Conservation (phyloP, 2,888 invertebrate species). For the Aleiodes alternator region DNA sequence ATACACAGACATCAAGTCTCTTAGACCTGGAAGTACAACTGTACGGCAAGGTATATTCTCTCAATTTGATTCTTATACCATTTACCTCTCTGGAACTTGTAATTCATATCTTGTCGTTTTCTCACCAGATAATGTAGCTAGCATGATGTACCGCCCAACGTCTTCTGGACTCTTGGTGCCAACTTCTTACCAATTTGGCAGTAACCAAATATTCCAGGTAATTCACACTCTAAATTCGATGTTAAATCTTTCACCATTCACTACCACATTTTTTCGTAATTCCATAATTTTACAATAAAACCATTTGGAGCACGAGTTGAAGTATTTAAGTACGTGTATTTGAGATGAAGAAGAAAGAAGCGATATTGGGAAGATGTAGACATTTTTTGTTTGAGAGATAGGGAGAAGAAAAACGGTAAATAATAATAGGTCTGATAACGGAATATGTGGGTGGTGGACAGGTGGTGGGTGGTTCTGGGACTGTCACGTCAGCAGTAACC, state of each 20-base stretch:
- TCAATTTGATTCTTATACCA: too few relatives aligned
- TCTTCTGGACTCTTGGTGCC: constrained; percentile 79
- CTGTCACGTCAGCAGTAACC: constrained; percentile 72
- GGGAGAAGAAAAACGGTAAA: constrained; percentile 55
- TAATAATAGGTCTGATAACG: constrained; percentile 57
- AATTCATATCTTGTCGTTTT: not conserved
- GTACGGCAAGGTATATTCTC: constrained; percentile 66
- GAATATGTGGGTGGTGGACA: constrained; percentile 70
- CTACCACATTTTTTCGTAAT: too few relatives aligned
- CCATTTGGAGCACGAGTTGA: too few relatives aligned
- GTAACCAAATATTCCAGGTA: constrained; percentile 82
- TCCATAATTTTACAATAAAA: too few relatives aligned
- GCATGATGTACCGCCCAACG: constrained; percentile 84
- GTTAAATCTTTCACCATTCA: not conserved
- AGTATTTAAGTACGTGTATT: too few relatives aligned
- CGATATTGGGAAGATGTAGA: too few relatives aligned
- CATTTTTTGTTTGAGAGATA: too few relatives aligned
- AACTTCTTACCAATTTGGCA: constrained; percentile 79
- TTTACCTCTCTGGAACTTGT: too few relatives aligned
- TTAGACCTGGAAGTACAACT: constrained; percentile 67
- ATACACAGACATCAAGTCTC: constrained; percentile 69
- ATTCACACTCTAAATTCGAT: constrained; percentile 57
- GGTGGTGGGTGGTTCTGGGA: constrained; percentile 77
- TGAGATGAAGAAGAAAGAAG: too few relatives aligned
- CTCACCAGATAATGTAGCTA: constrained; percentile 72